Base-by-base conservation (phyloP, 2,888 invertebrate genomes). In the Podabrus alpinus region DNA sequence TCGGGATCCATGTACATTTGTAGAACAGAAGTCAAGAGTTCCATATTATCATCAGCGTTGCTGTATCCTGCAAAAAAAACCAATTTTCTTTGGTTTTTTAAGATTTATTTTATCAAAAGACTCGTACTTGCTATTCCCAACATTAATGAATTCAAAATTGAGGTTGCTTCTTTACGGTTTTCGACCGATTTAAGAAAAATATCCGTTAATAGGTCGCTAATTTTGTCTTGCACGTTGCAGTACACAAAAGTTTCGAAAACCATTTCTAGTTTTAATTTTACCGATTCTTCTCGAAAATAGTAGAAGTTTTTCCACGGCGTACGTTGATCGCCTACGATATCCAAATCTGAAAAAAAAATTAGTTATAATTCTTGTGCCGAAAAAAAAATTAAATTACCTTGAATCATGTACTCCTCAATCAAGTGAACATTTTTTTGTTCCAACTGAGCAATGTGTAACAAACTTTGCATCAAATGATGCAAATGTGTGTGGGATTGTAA, bases 241-340 rank as follows among this genome's bases (percentile, higher is more conserved):
- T 86, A 85, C 11, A 91, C 92, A 25, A 95, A 84, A 77, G 90
- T 83, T 66, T 82, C 83, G 80, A 92, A 92, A 59, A 92, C 87
- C 15, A 87, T 86, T 66, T 88, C 87, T n/a, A 94, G 84, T 66
- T 91, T 89, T 0, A 81, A 77, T 73, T 88, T 83, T 66, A 90
- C 87, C 2, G 82, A 83, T 19, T 85, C 81, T 11, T 89, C 88
- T 75, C 88, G 89, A 68, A 94, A 87, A 85, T 92, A 90, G 71
- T 89, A 90, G 75, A 92, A 92, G 67, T 88, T 87, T 74, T 91
- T 90, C 94, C 94, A 95, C 0, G 91, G 90, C 3, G 88, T 86
- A 69, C 85, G 85, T 13, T 81, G 79, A 73, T 87, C 85, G 7
- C 84, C 80, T 16, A 81, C 80, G 71, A 85, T 83, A 69, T 89